A percentile compares a stretch with the other conserved stretches of the same genome.
phyloP scores from a whole-genome alignment of 1,140 invertebrate genomes.

The Diplogasteroides magnus region DNA sequence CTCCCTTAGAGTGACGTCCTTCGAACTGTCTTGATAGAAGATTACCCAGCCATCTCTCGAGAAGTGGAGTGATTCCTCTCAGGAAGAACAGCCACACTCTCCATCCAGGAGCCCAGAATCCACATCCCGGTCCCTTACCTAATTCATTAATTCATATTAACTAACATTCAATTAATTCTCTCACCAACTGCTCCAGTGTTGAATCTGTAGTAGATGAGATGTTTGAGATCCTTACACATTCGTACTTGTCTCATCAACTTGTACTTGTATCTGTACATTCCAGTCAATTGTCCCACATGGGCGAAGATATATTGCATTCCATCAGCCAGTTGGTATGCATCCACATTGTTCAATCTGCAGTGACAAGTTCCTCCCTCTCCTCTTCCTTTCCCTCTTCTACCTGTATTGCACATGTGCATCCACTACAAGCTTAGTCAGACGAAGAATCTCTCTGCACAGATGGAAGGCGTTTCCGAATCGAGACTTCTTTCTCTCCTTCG shows the following conservation, averaged over 20 bases:
- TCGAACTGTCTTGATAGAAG: conserved; percentile 95
- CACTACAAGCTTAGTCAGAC: conserved; percentile 93
- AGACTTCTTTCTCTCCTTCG: conserved; percentile 92
- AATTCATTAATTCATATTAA: conserved; percentile 66
- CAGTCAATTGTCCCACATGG: conserved; percentile 96
- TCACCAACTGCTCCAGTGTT: conserved; percentile 72
- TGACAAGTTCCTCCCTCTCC: background rate
- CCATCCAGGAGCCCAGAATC: conserved; percentile 98
- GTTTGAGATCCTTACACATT: conserved; percentile 99
- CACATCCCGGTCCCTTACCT: conserved; percentile 94
- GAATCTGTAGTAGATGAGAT: conserved; percentile 98
- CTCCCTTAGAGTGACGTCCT: conserved; percentile 94
- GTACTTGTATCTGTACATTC: conserved; percentile 99
- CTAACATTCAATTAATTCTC: conserved; percentile 11
- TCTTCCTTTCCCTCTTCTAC: background rate
- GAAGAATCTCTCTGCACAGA: conserved; percentile 92
- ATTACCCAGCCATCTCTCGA: conserved; percentile 97
- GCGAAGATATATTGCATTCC: conserved; percentile 99
- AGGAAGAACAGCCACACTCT: conserved; percentile 99
- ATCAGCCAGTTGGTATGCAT: conserved; percentile 91
- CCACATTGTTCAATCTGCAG: conserved; percentile 85
- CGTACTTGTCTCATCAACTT: conserved; percentile 98
- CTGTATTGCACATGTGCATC: conserved; percentile 97
- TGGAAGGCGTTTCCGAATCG: conserved; percentile 99
- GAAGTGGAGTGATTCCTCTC: conserved; percentile 91